Conservation (phyloP, 35 echinoderm and acorn worm species). For the Lytechinus pictus region DNA sequence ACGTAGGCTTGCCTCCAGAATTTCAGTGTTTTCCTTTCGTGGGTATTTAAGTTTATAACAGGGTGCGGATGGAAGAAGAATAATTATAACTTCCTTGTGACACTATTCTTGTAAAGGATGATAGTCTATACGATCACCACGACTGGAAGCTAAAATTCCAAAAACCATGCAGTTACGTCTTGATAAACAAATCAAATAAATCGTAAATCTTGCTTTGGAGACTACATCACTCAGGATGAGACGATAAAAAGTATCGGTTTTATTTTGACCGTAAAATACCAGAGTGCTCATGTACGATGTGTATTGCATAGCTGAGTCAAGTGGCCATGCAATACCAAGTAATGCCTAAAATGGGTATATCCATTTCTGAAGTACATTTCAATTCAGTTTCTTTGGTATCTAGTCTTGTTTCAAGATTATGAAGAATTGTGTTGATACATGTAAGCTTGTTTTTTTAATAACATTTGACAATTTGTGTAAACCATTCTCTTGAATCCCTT, state of each 20-base stretch:
- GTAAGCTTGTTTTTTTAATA: no score
- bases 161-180: not conserved
- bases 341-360: not conserved
- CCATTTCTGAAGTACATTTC: not conserved
- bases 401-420: no score
- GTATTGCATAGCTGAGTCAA: not conserved
- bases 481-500: no score
- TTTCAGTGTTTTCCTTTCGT: not conserved
- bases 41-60: not conserved
- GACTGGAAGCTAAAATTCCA: not conserved
- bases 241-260: not conserved
- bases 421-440: no score
- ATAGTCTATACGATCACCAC: not conserved
- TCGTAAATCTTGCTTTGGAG: not conserved
- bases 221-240: not conserved
- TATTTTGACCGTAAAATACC: conserved; percentile 1
- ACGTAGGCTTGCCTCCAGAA: not conserved
- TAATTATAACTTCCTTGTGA: not conserved
- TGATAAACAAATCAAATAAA: not conserved
- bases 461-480: no score
- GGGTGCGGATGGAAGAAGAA: not conserved
- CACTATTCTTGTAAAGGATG: not conserved
- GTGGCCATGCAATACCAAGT: not conserved
- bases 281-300: not conserved
- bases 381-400: not conserved